A percentile compares a stretch with the other conserved stretches of the same genome.
These are phyloP conservation scores for Epistrophe grossulariae DNA, from an alignment of 2,888 invertebrate species.

Conservation along the genomic window DNA sequence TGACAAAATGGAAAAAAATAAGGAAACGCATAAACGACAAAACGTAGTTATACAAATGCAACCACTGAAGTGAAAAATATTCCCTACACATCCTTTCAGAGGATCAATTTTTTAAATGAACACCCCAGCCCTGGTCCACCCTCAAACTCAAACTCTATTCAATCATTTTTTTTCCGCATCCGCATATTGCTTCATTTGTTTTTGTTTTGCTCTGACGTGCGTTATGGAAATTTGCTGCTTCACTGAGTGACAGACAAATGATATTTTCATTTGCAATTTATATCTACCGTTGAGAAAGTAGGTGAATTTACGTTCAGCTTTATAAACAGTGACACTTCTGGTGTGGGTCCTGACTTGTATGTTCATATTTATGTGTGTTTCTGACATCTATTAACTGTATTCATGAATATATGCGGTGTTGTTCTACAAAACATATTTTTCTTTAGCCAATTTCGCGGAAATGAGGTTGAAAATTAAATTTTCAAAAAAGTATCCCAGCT, in stretches of 20 bases:
- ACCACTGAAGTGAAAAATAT: slow-evolving; percentile 66
- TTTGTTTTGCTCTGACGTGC: slow-evolving; percentile 59
- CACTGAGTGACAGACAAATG: slow-evolving; percentile 72
- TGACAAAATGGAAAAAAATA: slow-evolving; percentile 27
- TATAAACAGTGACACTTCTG: slow-evolving; percentile 35
- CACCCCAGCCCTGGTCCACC: not conserved
- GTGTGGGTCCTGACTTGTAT: not conserved
- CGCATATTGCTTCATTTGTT: slow-evolving; percentile 63
- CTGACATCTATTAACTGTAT: slow-evolving; percentile 57
- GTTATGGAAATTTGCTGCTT: slow-evolving; percentile 73
- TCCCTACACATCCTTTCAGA: slow-evolving; percentile 39
- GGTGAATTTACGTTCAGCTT: not conserved
- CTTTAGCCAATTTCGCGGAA: slow-evolving; percentile 67
- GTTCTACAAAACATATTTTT: slow-evolving; percentile 2
- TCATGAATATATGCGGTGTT: slow-evolving; percentile 1
- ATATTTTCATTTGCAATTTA: slow-evolving; percentile 72
- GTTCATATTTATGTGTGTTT: slow-evolving; percentile 2
- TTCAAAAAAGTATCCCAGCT: slow-evolving; percentile 25
- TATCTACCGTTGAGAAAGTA: slow-evolving; percentile 9
- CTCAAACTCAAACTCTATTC: not conserved
- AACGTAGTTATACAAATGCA: slow-evolving; percentile 6
- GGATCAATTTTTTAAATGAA: slow-evolving; percentile 42
- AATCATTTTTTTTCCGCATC: slow-evolving; percentile 43
- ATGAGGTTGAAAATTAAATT: slow-evolving; percentile 74
- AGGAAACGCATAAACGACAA: not conserved